These are phyloP conservation scores for Carassius carassius DNA, from an alignment of 2,113 vertebrate genomes.

Conservation along the genomic window DNA sequence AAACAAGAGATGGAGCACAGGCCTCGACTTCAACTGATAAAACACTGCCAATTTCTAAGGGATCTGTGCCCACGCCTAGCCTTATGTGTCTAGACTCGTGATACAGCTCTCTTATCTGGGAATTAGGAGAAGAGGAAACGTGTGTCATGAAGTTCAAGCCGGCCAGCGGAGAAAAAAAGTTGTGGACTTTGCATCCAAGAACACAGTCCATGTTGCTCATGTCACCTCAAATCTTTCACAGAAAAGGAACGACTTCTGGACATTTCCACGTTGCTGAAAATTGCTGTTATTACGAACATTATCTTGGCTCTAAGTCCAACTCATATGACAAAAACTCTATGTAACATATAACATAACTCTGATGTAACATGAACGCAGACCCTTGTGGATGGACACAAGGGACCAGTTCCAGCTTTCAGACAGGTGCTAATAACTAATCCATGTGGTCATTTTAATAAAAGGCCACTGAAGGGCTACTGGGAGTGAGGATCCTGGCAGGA, in stretches of 20 bases:
- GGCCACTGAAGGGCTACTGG: not conserved
- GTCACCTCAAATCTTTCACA: not conserved
- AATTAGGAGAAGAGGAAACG: not conserved
- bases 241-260: not conserved
- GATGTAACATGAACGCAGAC: slow-evolving; percentile 41
- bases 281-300: no score
- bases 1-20: not conserved
- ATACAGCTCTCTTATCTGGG: not conserved
- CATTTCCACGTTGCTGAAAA: no score
- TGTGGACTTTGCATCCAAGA: not conserved
- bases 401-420: not conserved
- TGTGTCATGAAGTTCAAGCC: not conserved
- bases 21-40: not conserved
- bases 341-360: no score
- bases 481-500: not conserved
- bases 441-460: not conserved
- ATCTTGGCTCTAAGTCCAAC: not conserved
- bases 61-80: not conserved
- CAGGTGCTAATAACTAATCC: slow-evolving; percentile 11
- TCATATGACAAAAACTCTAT: not conserved
- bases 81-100: not conserved
- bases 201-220: not conserved
- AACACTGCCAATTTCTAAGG: not conserved
- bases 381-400: not conserved
- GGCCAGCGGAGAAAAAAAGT: not conserved